Base-by-base conservation (phyloP, 2,797 vertebrate species). In the Perdix hodgsoniae region DNA sequence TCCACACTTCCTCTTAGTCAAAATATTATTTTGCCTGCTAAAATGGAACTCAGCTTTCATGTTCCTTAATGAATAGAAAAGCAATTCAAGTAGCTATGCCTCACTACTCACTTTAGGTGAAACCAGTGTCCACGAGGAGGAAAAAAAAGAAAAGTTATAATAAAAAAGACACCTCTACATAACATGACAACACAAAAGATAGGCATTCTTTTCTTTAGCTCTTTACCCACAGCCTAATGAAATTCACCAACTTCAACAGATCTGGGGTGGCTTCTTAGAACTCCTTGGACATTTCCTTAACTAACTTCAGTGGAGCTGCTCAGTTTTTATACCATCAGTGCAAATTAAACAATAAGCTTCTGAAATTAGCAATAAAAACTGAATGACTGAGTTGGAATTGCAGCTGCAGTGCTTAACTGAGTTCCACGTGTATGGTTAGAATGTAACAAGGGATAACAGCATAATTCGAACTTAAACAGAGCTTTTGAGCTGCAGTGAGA, bases 21-120 rank as follows among this genome's bases (percentile, higher is more conserved):
- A 71, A 84, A 70, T 23, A 4, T 39, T 90, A 67, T n/a, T 91
- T 88, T 71, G 44, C 57, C 89, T 33, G 72, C 66, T 26, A 80
- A 69, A 78, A 87, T 11, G 13, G 45, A 12, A 92, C 22, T 74
- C 42, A 5, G 18, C 6, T 64, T 64, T 61, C 42, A 67, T 5
- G 16, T 57, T 10, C 26, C 72, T 77, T 59, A 69, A 65, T 29
- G 29, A 90, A 69, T 50, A 54, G 73, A 27, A 84, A 74, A 40
- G 8, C 24, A 66, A 45, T 67, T 73, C 59, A 74, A 66, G 15
- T 52, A 52, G 27, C 4, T 69, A 15, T 10, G 19, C 23, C n/a
- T 71, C 2, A 2, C 56, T 82, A 74, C 42, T 49, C 13, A 61
- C 37, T 76, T 27, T 14, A 8, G 52, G 33, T 74, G 45, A 83